phyloP scores from a whole-genome alignment of 1,140 invertebrate genomes.

The Scaptomyza pallida region DNA sequence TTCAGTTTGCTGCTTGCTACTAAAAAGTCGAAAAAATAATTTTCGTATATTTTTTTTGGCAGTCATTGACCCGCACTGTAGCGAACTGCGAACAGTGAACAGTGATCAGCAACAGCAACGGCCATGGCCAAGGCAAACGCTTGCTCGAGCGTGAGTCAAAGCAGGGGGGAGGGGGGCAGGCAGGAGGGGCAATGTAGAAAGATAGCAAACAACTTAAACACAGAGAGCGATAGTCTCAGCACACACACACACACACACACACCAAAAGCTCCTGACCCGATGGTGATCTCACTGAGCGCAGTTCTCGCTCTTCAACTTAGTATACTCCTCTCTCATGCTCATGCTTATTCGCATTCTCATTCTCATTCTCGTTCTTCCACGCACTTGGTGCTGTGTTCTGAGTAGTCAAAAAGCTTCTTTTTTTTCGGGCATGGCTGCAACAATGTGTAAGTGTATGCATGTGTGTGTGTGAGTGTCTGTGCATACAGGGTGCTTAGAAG shows the following conservation, averaged over 20 bases:
- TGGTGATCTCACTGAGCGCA: conserved; percentile 45
- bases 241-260: conserved; percentile 27
- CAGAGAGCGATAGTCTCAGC: conserved; percentile 66
- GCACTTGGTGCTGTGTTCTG: conserved; percentile 12
- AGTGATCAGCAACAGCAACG: conserved; percentile 14
- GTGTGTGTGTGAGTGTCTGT: conserved; percentile 17
- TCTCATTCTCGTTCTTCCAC: conserved; percentile 10
- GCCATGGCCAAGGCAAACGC: conserved; percentile 57
- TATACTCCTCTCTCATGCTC: background rate
- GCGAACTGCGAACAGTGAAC: background rate
- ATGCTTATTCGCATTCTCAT: conserved; percentile 5
- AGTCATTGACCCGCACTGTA: conserved; percentile 74
- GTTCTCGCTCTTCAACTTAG: conserved; percentile 14
- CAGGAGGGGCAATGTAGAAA: conserved; percentile 65
- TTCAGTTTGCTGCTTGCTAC: conserved; percentile 64
- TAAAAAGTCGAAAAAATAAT: conserved; percentile 62
- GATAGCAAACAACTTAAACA: conserved; percentile 80
- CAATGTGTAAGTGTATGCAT: conserved; percentile 8
- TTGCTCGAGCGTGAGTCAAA: background rate
- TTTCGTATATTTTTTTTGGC: conserved; percentile 56
- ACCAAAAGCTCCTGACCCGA: conserved; percentile 41
- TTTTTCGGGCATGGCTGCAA: conserved; percentile 30
- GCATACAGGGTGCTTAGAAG: conserved; percentile 51
- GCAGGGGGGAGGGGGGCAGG: conserved; percentile 1
- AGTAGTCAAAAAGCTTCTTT: conserved; percentile 39